A percentile compares a stretch with the other conserved stretches of the same genome.
Conservation (phyloP, 2,113 vertebrate genomes). For the Naja naja region DNA sequence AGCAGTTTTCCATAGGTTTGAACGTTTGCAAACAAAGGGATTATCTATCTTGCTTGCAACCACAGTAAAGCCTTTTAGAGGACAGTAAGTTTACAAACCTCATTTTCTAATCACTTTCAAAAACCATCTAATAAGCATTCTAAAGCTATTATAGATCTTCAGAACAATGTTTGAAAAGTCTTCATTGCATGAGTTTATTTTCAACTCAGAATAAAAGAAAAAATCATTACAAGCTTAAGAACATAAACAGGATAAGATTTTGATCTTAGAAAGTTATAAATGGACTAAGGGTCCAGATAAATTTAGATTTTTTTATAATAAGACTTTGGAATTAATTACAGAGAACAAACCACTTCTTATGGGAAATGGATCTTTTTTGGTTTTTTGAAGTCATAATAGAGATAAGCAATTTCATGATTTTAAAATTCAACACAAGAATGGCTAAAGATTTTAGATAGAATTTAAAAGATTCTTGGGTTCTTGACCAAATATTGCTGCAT, state of each 20-base stretch:
- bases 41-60: background rate
- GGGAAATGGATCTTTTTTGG: background rate
- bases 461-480: background rate
- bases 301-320: background rate
- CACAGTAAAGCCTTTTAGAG: background rate
- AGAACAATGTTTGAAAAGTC: no score
- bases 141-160: no score
- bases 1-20: background rate
- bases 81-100: no score
- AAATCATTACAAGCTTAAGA: background rate
- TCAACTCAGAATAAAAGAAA: no score
- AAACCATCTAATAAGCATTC: no score
- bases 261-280: background rate
- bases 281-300: background rate
- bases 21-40: background rate
- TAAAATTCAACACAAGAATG: background rate
- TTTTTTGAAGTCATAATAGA: background rate
- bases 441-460: background rate
- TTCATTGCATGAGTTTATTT: no score
- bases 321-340: background rate
- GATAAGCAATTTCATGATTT: background rate
- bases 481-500: background rate
- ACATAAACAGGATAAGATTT: background rate
- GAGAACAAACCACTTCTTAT: background rate
- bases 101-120: no score